phyloP scores from a whole-genome alignment of 2,888 invertebrate genomes.

The Cosmorhoe ocellata region DNA sequence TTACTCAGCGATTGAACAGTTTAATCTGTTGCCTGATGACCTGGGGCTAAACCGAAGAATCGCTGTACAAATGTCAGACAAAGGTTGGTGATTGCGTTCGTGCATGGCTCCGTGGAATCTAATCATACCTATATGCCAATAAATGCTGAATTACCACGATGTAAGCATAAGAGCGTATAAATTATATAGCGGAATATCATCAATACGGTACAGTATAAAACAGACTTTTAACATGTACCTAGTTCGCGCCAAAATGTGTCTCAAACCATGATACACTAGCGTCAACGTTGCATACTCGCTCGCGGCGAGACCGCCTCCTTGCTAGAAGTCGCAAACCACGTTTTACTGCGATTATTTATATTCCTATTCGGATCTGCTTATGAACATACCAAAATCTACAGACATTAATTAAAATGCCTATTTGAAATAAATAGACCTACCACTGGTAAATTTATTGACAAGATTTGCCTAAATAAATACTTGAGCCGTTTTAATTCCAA shows the following conservation, averaged over 20 bases:
- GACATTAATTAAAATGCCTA: background rate
- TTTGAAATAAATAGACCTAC: background rate
- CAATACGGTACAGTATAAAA: constrained; percentile 1
- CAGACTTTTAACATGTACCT: no score
- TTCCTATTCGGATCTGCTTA: background rate
- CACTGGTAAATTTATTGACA: constrained; percentile 6
- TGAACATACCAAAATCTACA: background rate
- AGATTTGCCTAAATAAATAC: constrained; percentile 4
- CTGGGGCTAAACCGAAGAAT: constrained; percentile 49
- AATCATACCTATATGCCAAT: constrained; percentile 26
- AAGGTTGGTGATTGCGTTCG: constrained; percentile 57
- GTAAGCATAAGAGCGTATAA: constrained; percentile 14
- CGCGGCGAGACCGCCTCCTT: no score
- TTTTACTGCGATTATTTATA: no score
- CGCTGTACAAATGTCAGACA: constrained; percentile 66
- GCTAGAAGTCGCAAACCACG: no score
- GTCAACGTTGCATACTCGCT: background rate
- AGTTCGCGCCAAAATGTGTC: background rate
- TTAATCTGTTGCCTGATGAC: constrained; percentile 10
- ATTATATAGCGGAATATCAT: constrained; percentile 13
- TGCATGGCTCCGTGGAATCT: constrained; percentile 25
- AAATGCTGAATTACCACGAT: constrained; percentile 21
- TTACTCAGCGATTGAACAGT: constrained; percentile 6
- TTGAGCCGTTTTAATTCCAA: constrained; percentile 15
- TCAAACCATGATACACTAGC: background rate